Conservation (phyloP, 2,797 vertebrate species). For the Selene dorsalis region DNA sequence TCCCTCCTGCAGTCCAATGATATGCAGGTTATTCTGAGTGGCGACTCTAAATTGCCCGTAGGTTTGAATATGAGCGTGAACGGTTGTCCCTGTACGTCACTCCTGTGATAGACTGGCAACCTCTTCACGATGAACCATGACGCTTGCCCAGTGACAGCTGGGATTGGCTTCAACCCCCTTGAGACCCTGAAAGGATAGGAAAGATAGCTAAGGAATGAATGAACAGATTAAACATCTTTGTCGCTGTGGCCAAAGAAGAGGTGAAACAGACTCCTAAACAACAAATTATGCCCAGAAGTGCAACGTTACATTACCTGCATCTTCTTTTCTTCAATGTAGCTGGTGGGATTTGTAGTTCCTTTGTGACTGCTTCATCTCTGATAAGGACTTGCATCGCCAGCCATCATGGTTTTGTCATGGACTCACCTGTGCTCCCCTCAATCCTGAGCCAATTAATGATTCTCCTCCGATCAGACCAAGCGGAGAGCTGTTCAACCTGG, state of each 20-base stretch:
- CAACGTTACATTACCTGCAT: not conserved
- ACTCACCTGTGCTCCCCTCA: slow-evolving; percentile 48
- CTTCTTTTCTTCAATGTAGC: slow-evolving; percentile 19
- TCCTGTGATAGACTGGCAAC: not conserved
- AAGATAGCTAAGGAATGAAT: not conserved
- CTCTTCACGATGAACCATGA: not conserved
- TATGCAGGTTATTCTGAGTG: not conserved
- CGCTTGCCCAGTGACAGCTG: not conserved
- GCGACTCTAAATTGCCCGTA: not conserved
- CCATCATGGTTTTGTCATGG: slow-evolving; percentile 56
- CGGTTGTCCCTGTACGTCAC: not conserved
- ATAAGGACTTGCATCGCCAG: slow-evolving; percentile 61
- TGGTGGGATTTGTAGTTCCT: slow-evolving; percentile 22
- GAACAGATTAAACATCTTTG: not conserved
- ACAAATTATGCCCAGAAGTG: not conserved
- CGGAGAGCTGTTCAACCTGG: slow-evolving; percentile 63
- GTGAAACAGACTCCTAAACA: not conserved
- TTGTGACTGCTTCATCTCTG: slow-evolving; percentile 42
- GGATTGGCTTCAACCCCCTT: not conserved
- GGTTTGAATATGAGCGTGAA: not conserved
- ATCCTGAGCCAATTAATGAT: slow-evolving; percentile 80
- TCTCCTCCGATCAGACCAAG: slow-evolving; percentile 74
- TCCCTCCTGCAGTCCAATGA: not conserved
- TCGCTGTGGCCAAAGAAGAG: not conserved
- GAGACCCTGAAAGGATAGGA: not conserved